Base-by-base conservation (phyloP, 1,140 invertebrate genomes). In the Belonocnema kinseyi region DNA sequence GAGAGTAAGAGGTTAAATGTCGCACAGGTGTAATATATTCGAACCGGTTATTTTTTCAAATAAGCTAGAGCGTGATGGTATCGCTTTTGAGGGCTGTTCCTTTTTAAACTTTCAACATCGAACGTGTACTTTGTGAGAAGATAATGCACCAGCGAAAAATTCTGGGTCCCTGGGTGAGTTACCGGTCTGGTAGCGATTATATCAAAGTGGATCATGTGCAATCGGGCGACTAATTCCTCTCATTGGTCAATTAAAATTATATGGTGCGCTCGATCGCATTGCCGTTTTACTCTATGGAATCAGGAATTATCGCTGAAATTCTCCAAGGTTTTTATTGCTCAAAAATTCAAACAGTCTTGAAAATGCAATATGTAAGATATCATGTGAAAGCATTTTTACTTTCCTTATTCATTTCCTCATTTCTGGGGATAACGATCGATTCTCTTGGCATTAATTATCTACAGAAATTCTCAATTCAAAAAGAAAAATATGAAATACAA, bases 241-340 rank as follows among this genome's bases (percentile, higher is more conserved):
- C 80, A 78, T 82, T 77, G 77, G 81, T 77, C 82, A 87, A 85
- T 86, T 86, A 83, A 85, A 87, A 87, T 86, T 87, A 82, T 77
- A 85, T 73, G 81, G 81, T 84, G 74, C 77, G 17, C 74, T 21
- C 6, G 3, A 50, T 19, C 46, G 54, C 10, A 56, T 56, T 19
- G n/a, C 17, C 21, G 21, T 12, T n/a, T 19, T 56, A 19, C 21
- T 8, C 19, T 10, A n/a, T 12, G 17, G 54, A 56, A 17, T 8
- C 54, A 56, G 17, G 17, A 56, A 21, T 56, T 54, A 54, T 54
- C 53, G 53, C n/a, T 54, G 14, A 54, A 54, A n/a, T 54, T 54
- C 17, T 10, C 17, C 53, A 54, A 8, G 53, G n/a, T 54, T 6
- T n/a, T 54, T 54, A 17, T 54, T 17, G 17, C 53, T 10, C 16